phyloP scores from a whole-genome alignment of 1,140 invertebrate genomes.

The Ceratina calcarata region DNA sequence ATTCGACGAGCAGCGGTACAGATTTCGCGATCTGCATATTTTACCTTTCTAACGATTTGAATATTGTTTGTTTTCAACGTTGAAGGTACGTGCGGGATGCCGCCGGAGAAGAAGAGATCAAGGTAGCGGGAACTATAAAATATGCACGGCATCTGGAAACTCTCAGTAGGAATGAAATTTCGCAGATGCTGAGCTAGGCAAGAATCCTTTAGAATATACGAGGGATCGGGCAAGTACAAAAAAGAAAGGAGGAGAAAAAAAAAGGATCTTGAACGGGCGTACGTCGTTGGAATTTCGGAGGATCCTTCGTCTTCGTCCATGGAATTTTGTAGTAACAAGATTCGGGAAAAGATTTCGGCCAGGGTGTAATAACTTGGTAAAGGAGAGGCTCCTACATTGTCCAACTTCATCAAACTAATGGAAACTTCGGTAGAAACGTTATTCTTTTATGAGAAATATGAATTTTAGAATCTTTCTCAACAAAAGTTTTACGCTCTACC shows the following conservation, averaged over 20 bases:
- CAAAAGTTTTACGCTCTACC: too few species aligned
- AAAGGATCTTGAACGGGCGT: neutral
- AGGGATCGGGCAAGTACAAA: neutral
- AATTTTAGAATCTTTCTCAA: too few species aligned
- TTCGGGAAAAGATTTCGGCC: too few species aligned
- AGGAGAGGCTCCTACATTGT: too few species aligned
- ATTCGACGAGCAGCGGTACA: too few species aligned
- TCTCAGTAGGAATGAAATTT: conserved; percentile 37
- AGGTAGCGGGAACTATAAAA: conserved; percentile 20
- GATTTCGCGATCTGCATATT: too few species aligned
- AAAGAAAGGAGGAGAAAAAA: neutral
- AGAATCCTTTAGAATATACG: conserved; percentile 23
- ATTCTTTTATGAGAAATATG: too few species aligned
- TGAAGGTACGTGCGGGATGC: neutral
- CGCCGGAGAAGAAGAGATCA: conserved; percentile 21
- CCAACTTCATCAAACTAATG: too few species aligned
- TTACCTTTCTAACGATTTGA: neutral
- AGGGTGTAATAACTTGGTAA: too few species aligned
- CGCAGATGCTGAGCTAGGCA: conserved; percentile 19
- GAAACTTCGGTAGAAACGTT: too few species aligned
- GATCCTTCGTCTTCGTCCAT: neutral
- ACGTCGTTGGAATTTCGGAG: neutral
- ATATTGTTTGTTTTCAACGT: conserved; percentile 17
- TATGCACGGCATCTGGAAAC: conserved; percentile 31
- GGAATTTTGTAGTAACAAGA: too few species aligned